Base-by-base conservation (phyloP, 2,113 vertebrate genomes). In the Cynoglossus semilaevis region DNA sequence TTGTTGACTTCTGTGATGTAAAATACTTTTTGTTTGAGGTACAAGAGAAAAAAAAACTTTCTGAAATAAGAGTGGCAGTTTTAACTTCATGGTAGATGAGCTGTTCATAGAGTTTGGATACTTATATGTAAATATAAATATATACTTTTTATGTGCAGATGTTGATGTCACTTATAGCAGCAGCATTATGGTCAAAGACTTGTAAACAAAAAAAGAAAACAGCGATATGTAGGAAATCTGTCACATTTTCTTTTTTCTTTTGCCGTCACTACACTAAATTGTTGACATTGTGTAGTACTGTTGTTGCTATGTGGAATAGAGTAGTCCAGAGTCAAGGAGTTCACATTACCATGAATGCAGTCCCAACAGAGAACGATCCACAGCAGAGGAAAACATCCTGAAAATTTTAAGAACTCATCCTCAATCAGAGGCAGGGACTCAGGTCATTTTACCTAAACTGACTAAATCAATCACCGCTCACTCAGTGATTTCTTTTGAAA, bases 71-170 rank as follows among this genome's bases (percentile, higher is more conserved):
- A 77, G 69, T 84, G 84, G 84, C 81, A 69, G 72, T 89, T 78
- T 87, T 87, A 87, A 88, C 80, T 87, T 89, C 87, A 89, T 86
- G 85, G 87, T 92, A 91, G 91, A 89, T 82, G 84, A 89, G 83
- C 88, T 90, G 90, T 91, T 88, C 88, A 91, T 91, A 92, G 91
- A 91, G 81, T 91, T 91, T 52, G 88, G 85, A 91, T 91, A 91
- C 91, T 91, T 91, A 91, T 90, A 89, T 92, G 91, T 91, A 91
- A 87, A 90, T 89, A 90, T 88, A 90, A 86, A 91, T 90, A 92
- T 91, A 91, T 90, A 90, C 83, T 91, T 91, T 92, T 90, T 92
- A 91, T 89, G 90, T 91, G 88, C 88, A 87, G 85, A 89, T 87
- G 87, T 91, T 89, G 87, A 89, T 89, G 91, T 92, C 88, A 91